phyloP scores from a whole-genome alignment of 2,113 vertebrate species.

The Herpetotheres cachinnans region DNA sequence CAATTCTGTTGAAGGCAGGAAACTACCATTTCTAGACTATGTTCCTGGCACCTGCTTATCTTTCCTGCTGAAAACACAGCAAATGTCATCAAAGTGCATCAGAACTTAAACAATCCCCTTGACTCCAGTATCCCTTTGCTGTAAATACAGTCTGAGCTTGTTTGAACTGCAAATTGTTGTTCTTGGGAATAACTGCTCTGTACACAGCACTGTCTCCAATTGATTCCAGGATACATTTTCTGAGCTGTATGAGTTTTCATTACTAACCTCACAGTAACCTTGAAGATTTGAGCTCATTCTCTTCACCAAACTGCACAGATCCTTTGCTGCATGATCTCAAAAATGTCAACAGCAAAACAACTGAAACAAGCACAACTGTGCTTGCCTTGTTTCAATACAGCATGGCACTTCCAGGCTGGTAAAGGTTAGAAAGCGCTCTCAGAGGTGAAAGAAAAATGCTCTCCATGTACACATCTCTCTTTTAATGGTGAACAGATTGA shows the following conservation, averaged over 20 bases:
- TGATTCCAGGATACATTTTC: not conserved
- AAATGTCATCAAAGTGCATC: constrained; percentile 43
- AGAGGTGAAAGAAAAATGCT: not conserved
- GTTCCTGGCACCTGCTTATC: constrained; percentile 50
- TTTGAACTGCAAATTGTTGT: constrained; percentile 35
- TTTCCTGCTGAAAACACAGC: constrained; percentile 23
- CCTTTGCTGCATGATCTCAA: not conserved
- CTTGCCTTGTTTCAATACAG: not conserved
- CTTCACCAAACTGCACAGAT: not conserved
- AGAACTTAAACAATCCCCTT: constrained; percentile 20
- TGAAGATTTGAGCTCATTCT: not conserved
- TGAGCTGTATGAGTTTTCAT: not conserved
- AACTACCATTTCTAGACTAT: not conserved
- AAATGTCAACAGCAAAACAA: not conserved
- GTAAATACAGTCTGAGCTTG: constrained; percentile 9
- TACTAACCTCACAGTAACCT: not conserved
- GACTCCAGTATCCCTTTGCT: not conserved
- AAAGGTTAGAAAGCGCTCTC: not conserved
- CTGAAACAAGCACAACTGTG: not conserved
- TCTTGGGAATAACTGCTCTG: constrained; percentile 2
- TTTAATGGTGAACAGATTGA: not conserved
- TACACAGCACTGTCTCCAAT: not conserved
- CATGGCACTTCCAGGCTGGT: not conserved
- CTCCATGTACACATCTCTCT: not conserved
- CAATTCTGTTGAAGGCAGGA: not conserved